phyloP scores from a whole-genome alignment of 1,140 invertebrate genomes.

The Saxidomus purpurata region DNA sequence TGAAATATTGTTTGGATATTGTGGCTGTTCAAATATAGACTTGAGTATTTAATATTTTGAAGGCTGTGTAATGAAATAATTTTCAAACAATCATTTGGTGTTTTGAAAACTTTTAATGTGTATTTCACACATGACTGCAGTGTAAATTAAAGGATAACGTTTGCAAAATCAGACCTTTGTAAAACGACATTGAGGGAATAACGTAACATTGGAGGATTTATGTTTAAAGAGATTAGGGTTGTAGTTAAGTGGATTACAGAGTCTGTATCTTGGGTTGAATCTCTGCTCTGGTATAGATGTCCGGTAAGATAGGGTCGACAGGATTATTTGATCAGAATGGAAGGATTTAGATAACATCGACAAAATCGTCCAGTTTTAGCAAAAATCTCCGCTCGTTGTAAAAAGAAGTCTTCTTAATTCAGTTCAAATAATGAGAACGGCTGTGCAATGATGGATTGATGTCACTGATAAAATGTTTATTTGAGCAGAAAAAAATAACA shows the following conservation, averaged over 20 bases:
- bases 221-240: conserved; percentile 29
- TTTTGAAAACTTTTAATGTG: background rate
- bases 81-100: conserved; percentile 2
- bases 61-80: background rate
- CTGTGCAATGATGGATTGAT: conserved; percentile 47
- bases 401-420: background rate
- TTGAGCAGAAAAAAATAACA: conserved; percentile 4
- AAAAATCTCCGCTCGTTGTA: background rate
- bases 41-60: conserved; percentile 12
- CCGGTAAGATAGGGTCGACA: conserved; percentile 42
- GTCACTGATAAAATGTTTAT: conserved; percentile 51
- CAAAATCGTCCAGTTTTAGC: conserved; percentile 15
- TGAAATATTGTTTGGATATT: conserved; percentile 37
- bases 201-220: conserved; percentile 23
- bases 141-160: background rate
- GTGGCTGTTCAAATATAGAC: conserved; percentile 28
- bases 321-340: conserved; percentile 42
- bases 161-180: background rate
- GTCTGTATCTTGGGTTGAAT: conserved; percentile 32
- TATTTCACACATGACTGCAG: background rate
- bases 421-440: background rate
- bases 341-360: conserved; percentile 51
- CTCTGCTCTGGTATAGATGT: conserved; percentile 62
- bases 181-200: background rate
- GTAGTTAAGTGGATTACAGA: conserved; percentile 52